Evolutionary conservation across 2,888 invertebrate genomes (phyloP).

Genomic region (Drosophila conformis): DNA sequence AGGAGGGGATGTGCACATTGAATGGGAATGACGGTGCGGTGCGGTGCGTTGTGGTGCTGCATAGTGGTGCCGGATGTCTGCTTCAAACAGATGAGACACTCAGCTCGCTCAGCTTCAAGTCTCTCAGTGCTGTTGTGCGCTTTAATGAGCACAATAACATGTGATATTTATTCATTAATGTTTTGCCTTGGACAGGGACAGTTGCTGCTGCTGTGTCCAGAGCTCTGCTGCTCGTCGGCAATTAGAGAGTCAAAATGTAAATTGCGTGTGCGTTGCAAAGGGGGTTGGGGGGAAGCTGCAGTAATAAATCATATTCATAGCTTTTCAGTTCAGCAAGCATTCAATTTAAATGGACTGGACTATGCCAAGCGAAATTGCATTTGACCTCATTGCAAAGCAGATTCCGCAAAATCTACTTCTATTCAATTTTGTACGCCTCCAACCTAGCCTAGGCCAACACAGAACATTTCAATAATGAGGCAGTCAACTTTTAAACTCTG

Average conservation of each 20-base stretch:
- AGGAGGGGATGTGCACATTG: conserved; percentile 16
- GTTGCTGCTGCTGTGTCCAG: conserved; percentile 4
- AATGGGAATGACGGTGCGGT: background rate
- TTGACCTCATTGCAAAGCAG: conserved; percentile 1
- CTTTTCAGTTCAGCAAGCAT: conserved; percentile 41
- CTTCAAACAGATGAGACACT: background rate
- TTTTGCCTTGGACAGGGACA: conserved; percentile 5
- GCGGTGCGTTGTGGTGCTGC: background rate
- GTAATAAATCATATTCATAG: conserved; percentile 69
- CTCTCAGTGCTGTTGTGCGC: background rate
- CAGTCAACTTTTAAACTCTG: background rate
- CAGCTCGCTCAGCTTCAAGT: background rate
- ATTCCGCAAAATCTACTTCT: background rate
- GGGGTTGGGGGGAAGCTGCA: conserved; percentile 5
- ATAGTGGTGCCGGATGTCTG: background rate
- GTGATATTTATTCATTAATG: conserved; percentile 71
- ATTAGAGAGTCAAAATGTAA: conserved; percentile 72
- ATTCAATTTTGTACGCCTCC: conserved; percentile 1
- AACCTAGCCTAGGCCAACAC: background rate
- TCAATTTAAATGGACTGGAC: conserved; percentile 41
- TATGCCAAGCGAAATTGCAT: conserved; percentile 23
- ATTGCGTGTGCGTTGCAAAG: conserved; percentile 17
- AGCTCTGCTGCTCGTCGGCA: conserved; percentile 17
- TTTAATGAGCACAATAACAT: conserved; percentile 60
- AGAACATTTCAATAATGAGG: background rate